phyloP scores from a whole-genome alignment of 92 coral and sea anemone genomes.

The Actinostola sp. region DNA sequence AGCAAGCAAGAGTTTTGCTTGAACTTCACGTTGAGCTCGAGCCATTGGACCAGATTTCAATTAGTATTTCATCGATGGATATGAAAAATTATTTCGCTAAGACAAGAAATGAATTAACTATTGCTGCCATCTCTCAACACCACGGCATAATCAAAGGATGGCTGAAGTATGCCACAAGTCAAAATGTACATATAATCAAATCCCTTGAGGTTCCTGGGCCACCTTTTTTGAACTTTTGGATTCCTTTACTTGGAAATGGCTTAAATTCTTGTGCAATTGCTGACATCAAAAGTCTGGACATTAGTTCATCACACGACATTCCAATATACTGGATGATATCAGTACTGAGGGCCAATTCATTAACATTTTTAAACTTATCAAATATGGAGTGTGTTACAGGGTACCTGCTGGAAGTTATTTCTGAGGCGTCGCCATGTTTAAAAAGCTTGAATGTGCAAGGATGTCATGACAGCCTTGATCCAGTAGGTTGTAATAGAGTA shows the following conservation, averaged over 20 bases:
- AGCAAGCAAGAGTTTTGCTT: constrained; percentile 29
- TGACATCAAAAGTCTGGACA: constrained; percentile 21
- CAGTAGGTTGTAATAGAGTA: constrained; percentile 41
- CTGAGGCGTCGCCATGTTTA: constrained; percentile 41
- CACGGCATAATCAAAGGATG: constrained; percentile 43
- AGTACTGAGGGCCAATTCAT: constrained; percentile 34
- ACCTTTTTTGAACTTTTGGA: constrained; percentile 46
- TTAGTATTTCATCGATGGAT: background rate
- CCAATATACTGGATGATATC: constrained; percentile 47
- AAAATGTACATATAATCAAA: constrained; percentile 9
- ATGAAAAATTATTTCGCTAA: constrained; percentile 26
- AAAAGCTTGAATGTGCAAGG: constrained; percentile 45
- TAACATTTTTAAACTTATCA: constrained; percentile 33
- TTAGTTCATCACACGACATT: constrained; percentile 41
- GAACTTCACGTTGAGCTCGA: constrained; percentile 16
- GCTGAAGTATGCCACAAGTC: constrained; percentile 10
- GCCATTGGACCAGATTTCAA: background rate
- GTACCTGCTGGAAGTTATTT: constrained; percentile 21
- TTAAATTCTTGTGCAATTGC: constrained; percentile 18
- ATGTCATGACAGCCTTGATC: constrained; percentile 47
- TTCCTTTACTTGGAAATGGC: constrained; percentile 47
- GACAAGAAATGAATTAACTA: constrained; percentile 13
- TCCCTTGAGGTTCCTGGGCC: constrained; percentile 23
- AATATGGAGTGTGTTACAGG: constrained; percentile 50
- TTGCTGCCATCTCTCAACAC: constrained; percentile 28